Conservation (phyloP, 2,888 invertebrate species). For the Fragum fragum region DNA sequence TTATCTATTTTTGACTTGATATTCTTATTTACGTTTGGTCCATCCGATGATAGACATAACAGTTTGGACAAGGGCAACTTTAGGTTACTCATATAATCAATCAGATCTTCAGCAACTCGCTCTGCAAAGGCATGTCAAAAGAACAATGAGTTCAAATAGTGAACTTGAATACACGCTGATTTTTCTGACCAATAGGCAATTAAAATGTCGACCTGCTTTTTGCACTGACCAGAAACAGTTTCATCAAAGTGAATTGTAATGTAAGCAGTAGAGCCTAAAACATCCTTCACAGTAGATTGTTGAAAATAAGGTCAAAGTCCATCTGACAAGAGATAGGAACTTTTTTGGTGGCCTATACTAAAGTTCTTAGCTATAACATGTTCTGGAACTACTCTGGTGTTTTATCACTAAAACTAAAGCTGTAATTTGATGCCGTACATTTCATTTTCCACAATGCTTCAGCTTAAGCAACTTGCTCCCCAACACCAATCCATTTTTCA, state of each 20-base stretch:
- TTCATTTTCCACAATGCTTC: conserved; percentile 29
- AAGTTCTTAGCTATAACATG: conserved; percentile 30
- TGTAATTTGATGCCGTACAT: not conserved
- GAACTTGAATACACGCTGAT: not conserved
- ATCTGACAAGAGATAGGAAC: conserved; percentile 12
- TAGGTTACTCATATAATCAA: conserved; percentile 12
- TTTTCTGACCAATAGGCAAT: conserved; percentile 9
- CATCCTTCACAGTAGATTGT: conserved; percentile 5
- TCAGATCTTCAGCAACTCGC: conserved; percentile 8
- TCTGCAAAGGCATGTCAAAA: conserved; percentile 25
- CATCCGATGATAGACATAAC: conserved; percentile 20
- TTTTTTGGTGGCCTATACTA: conserved; percentile 21
- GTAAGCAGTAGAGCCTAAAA: conserved; percentile 10
- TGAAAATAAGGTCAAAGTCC: conserved; percentile 12
- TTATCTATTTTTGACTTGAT: conserved; percentile 4
- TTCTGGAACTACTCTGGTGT: not conserved
- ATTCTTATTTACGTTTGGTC: conserved; percentile 34
- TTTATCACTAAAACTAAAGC: conserved; percentile 21
- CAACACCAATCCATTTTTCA: not conserved
- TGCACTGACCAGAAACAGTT: conserved; percentile 15
- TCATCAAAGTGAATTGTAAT: conserved; percentile 26
- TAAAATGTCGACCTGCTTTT: conserved; percentile 21
- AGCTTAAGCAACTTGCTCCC: not conserved
- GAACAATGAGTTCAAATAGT: conserved; percentile 9
- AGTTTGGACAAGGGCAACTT: conserved; percentile 1